Conservation (phyloP, 2,797 vertebrate species). For the Cyprinodon diabolis region DNA sequence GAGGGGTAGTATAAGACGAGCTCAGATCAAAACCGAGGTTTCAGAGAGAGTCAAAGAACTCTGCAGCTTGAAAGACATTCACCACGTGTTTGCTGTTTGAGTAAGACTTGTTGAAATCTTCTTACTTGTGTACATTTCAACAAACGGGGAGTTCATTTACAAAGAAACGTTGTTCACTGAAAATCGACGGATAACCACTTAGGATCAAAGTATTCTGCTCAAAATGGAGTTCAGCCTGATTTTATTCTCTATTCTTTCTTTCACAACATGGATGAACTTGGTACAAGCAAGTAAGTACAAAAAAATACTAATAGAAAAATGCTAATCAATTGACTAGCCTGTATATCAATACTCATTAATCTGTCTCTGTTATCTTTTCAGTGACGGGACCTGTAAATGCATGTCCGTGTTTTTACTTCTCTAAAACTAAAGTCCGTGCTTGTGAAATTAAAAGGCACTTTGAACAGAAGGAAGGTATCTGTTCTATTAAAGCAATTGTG, state of each 20-base stretch:
- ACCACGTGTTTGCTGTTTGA: not conserved
- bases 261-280: conserved; percentile 33
- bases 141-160: not conserved
- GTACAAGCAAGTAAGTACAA: conserved; percentile 59
- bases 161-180: not conserved
- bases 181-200: not conserved
- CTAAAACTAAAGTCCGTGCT: rapidly evolving
- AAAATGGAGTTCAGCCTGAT: conserved; percentile 49
- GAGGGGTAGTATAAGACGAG: conserved; percentile 37
- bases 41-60: conserved; percentile 17
- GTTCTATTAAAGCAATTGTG: conserved; percentile 44
- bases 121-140: not conserved
- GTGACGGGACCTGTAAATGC: rapidly evolving
- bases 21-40: not conserved
- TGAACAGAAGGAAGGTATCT: conserved; percentile 33
- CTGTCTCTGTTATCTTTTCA: conserved; percentile 29
- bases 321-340: not conserved
- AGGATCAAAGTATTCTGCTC: conserved; percentile 14
- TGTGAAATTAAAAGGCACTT: conserved; percentile 23
- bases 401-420: conserved; percentile 8
- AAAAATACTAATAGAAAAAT: not conserved
- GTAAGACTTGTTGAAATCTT: not conserved
- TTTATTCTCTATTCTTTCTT: conserved; percentile 44
- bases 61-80: not conserved
- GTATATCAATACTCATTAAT: not conserved